A percentile compares a stretch with the other conserved stretches of the same genome.
phyloP scores from a whole-genome alignment of 2,113 vertebrate genomes.

The Apistogramma diplotaenia region DNA sequence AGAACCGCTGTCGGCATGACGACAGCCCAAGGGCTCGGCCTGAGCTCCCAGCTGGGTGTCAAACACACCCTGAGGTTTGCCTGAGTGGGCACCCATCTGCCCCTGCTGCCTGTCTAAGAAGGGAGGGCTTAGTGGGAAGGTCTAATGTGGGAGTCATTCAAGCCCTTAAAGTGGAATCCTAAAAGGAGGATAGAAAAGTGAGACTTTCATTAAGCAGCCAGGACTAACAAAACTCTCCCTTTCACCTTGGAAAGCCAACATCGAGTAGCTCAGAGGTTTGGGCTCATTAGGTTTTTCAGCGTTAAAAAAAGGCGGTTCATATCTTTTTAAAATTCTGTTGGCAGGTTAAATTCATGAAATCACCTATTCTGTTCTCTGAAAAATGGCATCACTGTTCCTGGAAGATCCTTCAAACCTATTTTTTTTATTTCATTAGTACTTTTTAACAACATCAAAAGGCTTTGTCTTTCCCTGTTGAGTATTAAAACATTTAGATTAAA shows the following conservation, averaged over 20 bases:
- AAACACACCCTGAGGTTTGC: constrained; percentile 54
- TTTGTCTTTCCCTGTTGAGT: no score
- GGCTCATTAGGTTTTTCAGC: no score
- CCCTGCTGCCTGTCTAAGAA: constrained; percentile 11
- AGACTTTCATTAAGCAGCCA: not conserved
- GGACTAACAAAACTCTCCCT: not conserved
- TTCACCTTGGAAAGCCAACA: not conserved
- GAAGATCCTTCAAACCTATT: no score
- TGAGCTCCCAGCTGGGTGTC: constrained; percentile 66
- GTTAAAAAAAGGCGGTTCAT: no score
- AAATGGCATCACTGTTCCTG: no score
- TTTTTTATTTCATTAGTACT: no score
- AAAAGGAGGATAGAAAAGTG: not conserved
- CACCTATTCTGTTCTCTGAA: no score
- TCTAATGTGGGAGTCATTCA: constrained; percentile 17
- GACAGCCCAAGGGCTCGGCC: constrained; percentile 16
- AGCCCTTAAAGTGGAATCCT: not conserved
- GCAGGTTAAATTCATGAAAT: no score
- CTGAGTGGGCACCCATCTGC: constrained; percentile 40
- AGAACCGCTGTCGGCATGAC: not conserved
- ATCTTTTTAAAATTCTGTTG: no score
- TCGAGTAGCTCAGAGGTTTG: no score
- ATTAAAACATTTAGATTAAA: no score
- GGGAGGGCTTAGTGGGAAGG: not conserved
- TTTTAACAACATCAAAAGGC: no score